Percentiles rank a stretch among this genome's conserved stretches.
Conservation (phyloP, 92 coral and sea anemone genomes). For the Porites lobata region DNA sequence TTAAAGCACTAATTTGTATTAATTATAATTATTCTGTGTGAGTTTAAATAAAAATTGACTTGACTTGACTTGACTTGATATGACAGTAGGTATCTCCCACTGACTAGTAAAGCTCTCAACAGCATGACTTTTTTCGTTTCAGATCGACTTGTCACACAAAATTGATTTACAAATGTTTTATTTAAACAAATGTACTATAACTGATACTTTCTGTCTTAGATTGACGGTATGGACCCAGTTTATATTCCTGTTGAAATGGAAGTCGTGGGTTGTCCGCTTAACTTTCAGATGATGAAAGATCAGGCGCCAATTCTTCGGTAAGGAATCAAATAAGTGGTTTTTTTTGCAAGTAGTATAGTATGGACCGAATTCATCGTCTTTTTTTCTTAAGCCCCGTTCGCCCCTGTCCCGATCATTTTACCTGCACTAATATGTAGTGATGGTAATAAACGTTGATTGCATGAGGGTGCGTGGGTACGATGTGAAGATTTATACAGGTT, state of each 20-base stretch:
- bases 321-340: background rate
- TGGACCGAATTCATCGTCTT: background rate
- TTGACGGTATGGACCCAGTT: conserved; percentile 90
- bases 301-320: conserved; percentile 94
- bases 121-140: too few relatives aligned
- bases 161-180: too few relatives aligned
- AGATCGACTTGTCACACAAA: too few relatives aligned
- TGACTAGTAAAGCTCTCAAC: too few relatives aligned
- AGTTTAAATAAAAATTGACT: too few relatives aligned
- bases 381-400: background rate
- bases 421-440: background rate
- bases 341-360: too few relatives aligned
- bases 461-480: background rate
- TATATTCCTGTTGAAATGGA: conserved; percentile 85
- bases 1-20: too few relatives aligned
- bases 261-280: conserved; percentile 94
- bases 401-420: background rate
- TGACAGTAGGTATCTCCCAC: too few relatives aligned
- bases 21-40: too few relatives aligned
- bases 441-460: background rate
- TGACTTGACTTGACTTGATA: too few relatives aligned
- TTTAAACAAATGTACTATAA: too few relatives aligned
- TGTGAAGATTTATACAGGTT: too few relatives aligned
- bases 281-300: conserved; percentile 98
- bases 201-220: conserved; percentile 42